Base-by-base conservation (phyloP, 2,888 invertebrate species). In the Cheiracanthium punctorium region DNA sequence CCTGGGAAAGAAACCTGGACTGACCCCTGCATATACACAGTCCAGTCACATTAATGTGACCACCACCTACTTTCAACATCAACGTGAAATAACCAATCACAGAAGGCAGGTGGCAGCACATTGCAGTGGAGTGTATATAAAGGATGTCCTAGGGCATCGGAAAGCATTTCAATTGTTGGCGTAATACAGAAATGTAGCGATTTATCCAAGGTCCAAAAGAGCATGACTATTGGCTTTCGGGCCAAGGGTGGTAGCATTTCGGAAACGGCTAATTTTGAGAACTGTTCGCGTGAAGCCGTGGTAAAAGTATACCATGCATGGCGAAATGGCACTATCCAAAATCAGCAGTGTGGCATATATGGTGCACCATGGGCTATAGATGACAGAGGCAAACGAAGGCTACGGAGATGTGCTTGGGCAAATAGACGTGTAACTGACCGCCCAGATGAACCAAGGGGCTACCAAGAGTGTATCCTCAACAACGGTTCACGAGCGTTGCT, bases 21-120 rank as follows among this genome's bases (percentile, higher is more conserved):
- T n/a, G n/a, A n/a, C n/a, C n/a, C n/a, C n/a, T n/a, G n/a, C n/a
- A n/a, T n/a, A n/a, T n/a, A n/a, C n/a, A n/a, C n/a, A n/a, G n/a
- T n/a, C n/a, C n/a, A n/a, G n/a, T n/a, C n/a, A n/a, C n/a, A n/a
- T n/a, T n/a, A n/a, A n/a, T n/a, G n/a, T n/a, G n/a, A n/a, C n/a
- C n/a, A n/a, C n/a, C n/a, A n/a, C n/a, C n/a, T n/a, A n/a, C n/a
- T n/a, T n/a, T n/a, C n/a, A n/a, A n/a, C n/a, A n/a, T n/a, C n/a
- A n/a, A n/a, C n/a, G n/a, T n/a, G n/a, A 65, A 65, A 65, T 65
- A 65, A 65, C 65, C 65, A 65, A 65, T 65, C 65, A 65, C 65
- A 65, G 65, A 65, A 65, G 65, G 65, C 65, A 65, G 65, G 65
- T 65, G 65, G 65, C 65, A 65, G 65, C 65, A 65, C 65, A 65